Conservation (phyloP, 2,888 invertebrate species). For the Brassicogethes aeneus region DNA sequence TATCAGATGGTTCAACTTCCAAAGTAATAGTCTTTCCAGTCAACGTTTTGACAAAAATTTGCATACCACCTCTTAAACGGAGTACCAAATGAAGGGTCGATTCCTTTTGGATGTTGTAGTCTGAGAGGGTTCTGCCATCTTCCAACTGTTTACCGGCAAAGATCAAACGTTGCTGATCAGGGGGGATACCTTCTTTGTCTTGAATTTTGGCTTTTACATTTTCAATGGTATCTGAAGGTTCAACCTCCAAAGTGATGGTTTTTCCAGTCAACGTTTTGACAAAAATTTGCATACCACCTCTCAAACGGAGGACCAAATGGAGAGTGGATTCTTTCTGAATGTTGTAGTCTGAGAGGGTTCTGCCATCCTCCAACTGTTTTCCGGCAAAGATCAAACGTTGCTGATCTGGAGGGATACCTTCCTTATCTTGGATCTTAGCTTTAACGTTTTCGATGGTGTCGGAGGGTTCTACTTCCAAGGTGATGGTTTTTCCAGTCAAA, state of each 20-base stretch:
- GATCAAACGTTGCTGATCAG: slow-evolving; percentile 80
- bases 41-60: slow-evolving; percentile 91
- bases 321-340: slow-evolving; percentile 66
- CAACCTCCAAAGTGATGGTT: slow-evolving; percentile 83
- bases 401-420: slow-evolving; percentile 54
- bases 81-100: slow-evolving; percentile 90
- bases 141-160: slow-evolving; percentile 89
- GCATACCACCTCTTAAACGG: slow-evolving; percentile 66
- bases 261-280: slow-evolving; percentile 88
- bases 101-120: slow-evolving; percentile 90
- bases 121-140: slow-evolving; percentile 83
- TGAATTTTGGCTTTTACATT: slow-evolving; percentile 90
- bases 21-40: slow-evolving; percentile 89
- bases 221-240: slow-evolving; percentile 85
- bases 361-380: slow-evolving; percentile 76
- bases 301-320: slow-evolving; percentile 78
- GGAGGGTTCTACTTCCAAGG: slow-evolving; percentile 56
- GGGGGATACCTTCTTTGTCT: slow-evolving; percentile 83
- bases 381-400: slow-evolving; percentile 76
- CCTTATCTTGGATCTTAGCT: slow-evolving; percentile 54
- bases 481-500: slow-evolving; percentile 51
- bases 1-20: slow-evolving; percentile 82
- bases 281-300: slow-evolving; percentile 66
- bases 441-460: slow-evolving; percentile 93
- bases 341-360: slow-evolving; percentile 44